phyloP scores from a whole-genome alignment of 92 coral and sea anemone genomes.

The Parazoanthus atlanticus region DNA sequence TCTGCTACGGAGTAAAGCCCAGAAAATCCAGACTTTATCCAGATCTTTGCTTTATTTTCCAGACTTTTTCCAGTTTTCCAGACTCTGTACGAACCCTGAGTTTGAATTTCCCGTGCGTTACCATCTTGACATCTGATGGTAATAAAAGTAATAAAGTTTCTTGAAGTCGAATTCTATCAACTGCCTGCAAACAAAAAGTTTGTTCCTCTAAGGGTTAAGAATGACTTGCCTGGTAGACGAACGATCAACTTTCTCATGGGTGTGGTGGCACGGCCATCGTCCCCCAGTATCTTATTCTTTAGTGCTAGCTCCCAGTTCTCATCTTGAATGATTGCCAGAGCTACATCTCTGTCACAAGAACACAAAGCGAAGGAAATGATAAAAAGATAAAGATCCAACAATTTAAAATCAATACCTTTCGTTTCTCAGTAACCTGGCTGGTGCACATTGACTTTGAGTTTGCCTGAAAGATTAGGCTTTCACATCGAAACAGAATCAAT shows the following conservation, averaged over 20 bases:
- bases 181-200: neutral
- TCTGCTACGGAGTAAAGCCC: no score
- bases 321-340: conserved; percentile 70
- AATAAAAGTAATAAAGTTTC: no score
- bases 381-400: neutral
- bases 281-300: conserved; percentile 68
- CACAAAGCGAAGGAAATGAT: neutral
- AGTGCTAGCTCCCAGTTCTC: conserved; percentile 88
- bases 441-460: neutral
- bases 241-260: conserved; percentile 90
- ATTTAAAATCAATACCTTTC: neutral
- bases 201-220: no score
- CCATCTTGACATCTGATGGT: no score
- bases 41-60: no score
- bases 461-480: neutral
- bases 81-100: no score
- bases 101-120: no score
- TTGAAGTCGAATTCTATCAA: no score
- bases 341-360: conserved; percentile 69
- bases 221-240: conserved; percentile 80
- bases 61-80: no score
- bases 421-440: neutral
- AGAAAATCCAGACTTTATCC: no score
- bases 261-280: conserved; percentile 76
- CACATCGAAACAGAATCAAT: neutral